phyloP scores from a whole-genome alignment of 2,888 invertebrate genomes.

The Netelia fuscicornis region DNA sequence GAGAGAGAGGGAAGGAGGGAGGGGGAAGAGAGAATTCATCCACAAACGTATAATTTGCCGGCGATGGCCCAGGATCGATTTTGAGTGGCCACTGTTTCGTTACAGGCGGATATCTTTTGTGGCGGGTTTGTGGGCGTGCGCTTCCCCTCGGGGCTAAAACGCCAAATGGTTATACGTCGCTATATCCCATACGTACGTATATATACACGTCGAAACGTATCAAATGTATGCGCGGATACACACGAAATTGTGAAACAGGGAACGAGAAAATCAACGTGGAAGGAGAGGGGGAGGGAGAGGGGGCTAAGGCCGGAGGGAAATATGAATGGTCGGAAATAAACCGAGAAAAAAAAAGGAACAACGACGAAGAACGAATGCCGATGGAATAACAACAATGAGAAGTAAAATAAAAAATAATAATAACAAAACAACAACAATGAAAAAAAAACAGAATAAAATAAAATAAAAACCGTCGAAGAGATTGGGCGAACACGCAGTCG shows the following conservation, averaged over 20 bases:
- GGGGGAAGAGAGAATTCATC: conserved; percentile 77
- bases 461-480: conserved; percentile 47
- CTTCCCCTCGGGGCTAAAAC: conserved; percentile 82
- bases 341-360: conserved; percentile 55
- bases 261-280: conserved; percentile 69
- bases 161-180: conserved; percentile 82
- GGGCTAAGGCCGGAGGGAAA: conserved; percentile 20
- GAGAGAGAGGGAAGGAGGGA: conserved; percentile 66
- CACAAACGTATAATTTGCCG: conserved; percentile 83
- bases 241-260: conserved; percentile 73
- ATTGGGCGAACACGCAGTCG: conserved; percentile 61
- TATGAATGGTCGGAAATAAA: conserved; percentile 59
- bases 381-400: conserved; percentile 42
- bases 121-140: conserved; percentile 83
- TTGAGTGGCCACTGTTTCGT: conserved; percentile 83
- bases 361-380: conserved; percentile 37
- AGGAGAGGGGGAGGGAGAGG: conserved; percentile 16
- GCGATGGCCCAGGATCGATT: conserved; percentile 80
- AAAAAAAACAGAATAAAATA: conserved; percentile 9
- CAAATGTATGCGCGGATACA: conserved; percentile 3
- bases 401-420: conserved; percentile 27
- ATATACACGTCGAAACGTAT: neutral
- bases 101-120: conserved; percentile 84
- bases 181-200: conserved; percentile 51
- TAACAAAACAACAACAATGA: conserved; percentile 42